Percentiles rank a stretch among this genome's conserved stretches.
These are phyloP conservation scores for Crossocerus cetratus DNA, from an alignment of 2,888 invertebrate genomes.

Conservation along the genomic window DNA sequence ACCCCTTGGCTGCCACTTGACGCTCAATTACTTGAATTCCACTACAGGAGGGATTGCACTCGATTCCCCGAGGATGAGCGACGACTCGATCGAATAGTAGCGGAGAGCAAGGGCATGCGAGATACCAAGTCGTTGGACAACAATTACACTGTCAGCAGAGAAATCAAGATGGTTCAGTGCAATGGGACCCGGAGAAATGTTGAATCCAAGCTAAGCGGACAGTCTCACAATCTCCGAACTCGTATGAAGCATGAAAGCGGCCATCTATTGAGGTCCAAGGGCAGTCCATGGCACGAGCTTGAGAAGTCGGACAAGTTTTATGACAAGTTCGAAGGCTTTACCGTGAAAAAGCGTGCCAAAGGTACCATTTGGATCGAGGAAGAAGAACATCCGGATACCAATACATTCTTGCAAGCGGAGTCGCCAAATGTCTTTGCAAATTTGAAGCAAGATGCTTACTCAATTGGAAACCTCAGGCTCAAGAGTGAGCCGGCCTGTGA, in stretches of 20 bases:
- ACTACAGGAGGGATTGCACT: constrained; percentile 69
- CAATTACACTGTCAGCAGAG: constrained; percentile 60
- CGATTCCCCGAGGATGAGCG: constrained; percentile 69
- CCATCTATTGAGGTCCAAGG: constrained; percentile 73
- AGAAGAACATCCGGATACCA: constrained; percentile 63
- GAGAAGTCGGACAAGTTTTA: constrained; percentile 70
- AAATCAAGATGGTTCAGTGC: constrained; percentile 74
- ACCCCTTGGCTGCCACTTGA: no score
- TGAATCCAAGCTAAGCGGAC: constrained; percentile 68
- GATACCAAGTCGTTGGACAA: constrained; percentile 59
- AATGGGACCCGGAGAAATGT: constrained; percentile 73
- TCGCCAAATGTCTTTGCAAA: constrained; percentile 35
- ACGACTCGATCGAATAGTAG: constrained; percentile 57
- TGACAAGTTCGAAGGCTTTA: constrained; percentile 72
- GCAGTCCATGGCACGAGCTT: constrained; percentile 71
- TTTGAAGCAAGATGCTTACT: constrained; percentile 39
- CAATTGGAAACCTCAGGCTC: no score
- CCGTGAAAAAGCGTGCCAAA: constrained; percentile 74
- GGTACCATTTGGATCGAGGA: constrained; percentile 76
- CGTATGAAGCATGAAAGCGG: constrained; percentile 74
- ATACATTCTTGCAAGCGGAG: constrained; percentile 52
- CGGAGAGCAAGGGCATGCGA: constrained; percentile 63
- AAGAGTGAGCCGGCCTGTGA: no score
- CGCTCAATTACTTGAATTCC: constrained; percentile 12
- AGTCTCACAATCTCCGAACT: constrained; percentile 71